These are phyloP conservation scores for Malaclemys terrapin DNA, from an alignment of 2,113 vertebrate genomes.

Conservation along the genomic window DNA sequence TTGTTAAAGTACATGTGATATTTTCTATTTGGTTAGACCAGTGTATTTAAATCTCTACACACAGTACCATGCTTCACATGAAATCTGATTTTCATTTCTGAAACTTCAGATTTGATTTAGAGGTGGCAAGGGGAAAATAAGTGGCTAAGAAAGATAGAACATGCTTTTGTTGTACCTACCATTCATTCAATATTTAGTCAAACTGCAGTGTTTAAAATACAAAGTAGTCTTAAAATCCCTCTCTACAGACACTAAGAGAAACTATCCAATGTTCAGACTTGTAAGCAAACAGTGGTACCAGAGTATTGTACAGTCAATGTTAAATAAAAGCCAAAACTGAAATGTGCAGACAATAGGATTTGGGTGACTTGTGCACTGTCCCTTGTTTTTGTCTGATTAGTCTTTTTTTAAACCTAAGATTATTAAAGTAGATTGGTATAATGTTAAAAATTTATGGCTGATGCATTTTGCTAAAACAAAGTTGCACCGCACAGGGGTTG, in stretches of 20 bases:
- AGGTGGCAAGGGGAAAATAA: conserved; percentile 10
- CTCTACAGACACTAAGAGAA: conserved; percentile 78
- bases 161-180: not conserved
- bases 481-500: conserved; percentile 72
- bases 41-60: not conserved
- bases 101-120: not conserved
- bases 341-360: conserved; percentile 83
- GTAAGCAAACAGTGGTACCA: conserved; percentile 76
- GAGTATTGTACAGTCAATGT: conserved; percentile 82
- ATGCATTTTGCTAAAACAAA: conserved; percentile 74
- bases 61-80: not conserved
- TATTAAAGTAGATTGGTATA: conserved; percentile 72
- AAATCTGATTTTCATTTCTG: not conserved
- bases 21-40: not conserved
- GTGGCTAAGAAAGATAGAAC: not conserved
- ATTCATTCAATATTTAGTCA: not conserved
- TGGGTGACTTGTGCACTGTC: conserved; percentile 78
- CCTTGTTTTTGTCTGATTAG: conserved; percentile 77
- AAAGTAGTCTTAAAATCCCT: conserved; percentile 74
- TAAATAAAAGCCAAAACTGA: conserved; percentile 86
- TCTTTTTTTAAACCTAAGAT: conserved; percentile 61
- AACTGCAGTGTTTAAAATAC: conserved; percentile 70
- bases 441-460: conserved; percentile 60
- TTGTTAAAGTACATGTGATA: accelerated
- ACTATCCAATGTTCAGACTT: conserved; percentile 65